A percentile compares a stretch with the other conserved stretches of the same genome.
Evolutionary conservation across 2,888 invertebrate species (phyloP).

Genomic region (Lochmaea capreae): DNA sequence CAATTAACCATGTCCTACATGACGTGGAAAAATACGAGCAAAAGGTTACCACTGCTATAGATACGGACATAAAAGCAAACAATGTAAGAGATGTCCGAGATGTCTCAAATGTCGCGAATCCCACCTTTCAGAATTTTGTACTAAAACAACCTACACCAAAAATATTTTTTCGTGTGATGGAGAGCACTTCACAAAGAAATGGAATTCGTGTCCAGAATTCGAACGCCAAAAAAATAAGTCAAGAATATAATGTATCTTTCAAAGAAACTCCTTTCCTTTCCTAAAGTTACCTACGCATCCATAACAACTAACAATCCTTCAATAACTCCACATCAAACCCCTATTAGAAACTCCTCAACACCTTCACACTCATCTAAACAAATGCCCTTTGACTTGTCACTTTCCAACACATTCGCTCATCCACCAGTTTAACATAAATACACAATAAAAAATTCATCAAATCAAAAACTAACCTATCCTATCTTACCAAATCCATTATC

Average conservation of each 20-base stretch:
- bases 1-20: not conserved
- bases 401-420: not conserved
- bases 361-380: too few species aligned
- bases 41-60: slow-evolving; percentile 19
- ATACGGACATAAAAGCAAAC: slow-evolving; percentile 22
- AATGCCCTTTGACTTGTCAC: too few species aligned
- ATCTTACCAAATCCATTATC: slow-evolving; percentile 4
- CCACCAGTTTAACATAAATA: not conserved
- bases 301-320: slow-evolving; percentile 1
- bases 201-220: slow-evolving; percentile 14
- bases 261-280: slow-evolving; percentile 10
- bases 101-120: slow-evolving; percentile 19
- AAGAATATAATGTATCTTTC: slow-evolving; percentile 15
- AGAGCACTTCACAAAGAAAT: slow-evolving; percentile 19
- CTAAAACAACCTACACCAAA: not conserved
- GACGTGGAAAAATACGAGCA: slow-evolving; percentile 10
- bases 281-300: slow-evolving; percentile 23
- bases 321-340: not conserved
- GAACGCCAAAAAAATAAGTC: slow-evolving; percentile 20
- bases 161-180: slow-evolving; percentile 19
- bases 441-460: slow-evolving; percentile 12
- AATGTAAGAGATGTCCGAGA: too few species aligned
- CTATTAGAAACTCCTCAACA: not conserved
- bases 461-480: not conserved
- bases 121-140: not conserved